These are phyloP conservation scores for Meloidogyne hapla DNA, from an alignment of 1,140 invertebrate species.

Conservation along the genomic window DNA sequence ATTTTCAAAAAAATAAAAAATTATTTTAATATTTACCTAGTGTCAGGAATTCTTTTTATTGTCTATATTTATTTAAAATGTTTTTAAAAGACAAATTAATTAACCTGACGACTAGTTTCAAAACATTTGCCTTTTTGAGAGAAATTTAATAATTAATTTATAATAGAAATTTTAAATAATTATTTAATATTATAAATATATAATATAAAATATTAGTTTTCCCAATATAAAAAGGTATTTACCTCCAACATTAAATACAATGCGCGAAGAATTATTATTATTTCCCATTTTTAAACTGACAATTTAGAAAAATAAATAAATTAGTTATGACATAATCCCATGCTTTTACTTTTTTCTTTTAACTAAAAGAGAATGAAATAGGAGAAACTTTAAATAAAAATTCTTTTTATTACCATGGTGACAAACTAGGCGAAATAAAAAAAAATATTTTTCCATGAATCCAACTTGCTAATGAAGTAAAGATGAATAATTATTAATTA, in stretches of 20 bases:
- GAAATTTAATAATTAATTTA: not conserved
- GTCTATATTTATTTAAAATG: slow-evolving; percentile 14
- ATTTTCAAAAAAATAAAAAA: not conserved
- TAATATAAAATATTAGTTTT: too few species aligned
- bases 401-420: too few species aligned
- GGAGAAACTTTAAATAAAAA: too few species aligned
- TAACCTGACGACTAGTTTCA: not conserved
- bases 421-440: too few species aligned
- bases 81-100: not conserved
- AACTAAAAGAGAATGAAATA: too few species aligned
- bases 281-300: not conserved
- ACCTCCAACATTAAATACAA: slow-evolving; percentile 24
- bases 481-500: too few species aligned
- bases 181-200: too few species aligned
- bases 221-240: not conserved
- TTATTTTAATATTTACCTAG: not conserved
- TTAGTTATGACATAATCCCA: too few species aligned
- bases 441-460: too few species aligned
- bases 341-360: too few species aligned
- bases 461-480: too few species aligned
- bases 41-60: slow-evolving; percentile 9
- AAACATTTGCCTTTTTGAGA: not conserved
- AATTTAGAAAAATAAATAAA: too few species aligned
- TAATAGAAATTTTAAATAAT: not conserved
- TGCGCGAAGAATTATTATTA: not conserved